Evolutionary conservation across 2,888 invertebrate species (phyloP).

Genomic region (Stegophylla sp.): DNA sequence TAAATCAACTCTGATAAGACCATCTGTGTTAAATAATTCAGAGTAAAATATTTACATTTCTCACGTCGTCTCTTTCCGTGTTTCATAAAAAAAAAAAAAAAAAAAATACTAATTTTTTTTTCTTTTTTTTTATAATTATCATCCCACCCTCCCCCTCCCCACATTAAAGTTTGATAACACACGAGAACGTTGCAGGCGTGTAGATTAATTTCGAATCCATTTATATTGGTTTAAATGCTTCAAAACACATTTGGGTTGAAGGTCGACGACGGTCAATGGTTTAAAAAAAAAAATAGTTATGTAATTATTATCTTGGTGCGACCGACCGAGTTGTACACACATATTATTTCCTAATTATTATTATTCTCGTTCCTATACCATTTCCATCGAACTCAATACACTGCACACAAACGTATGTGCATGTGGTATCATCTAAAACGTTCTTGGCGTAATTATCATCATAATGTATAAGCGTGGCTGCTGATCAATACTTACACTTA

Average conservation of each 20-base stretch:
- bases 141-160: background rate
- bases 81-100: too few species aligned
- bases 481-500: too few species aligned
- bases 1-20: too few species aligned
- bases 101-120: too few species aligned
- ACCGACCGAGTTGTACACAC: background rate
- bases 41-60: too few species aligned
- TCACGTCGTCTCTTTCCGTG: too few species aligned
- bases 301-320: background rate
- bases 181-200: background rate
- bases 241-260: slow-evolving; percentile 13
- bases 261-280: background rate
- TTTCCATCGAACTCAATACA: background rate
- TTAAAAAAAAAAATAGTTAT: background rate
- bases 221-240: slow-evolving; percentile 11
- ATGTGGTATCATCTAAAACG: background rate
- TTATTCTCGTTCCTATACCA: background rate
- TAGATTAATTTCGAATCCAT: background rate
- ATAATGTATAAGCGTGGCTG: too few species aligned
- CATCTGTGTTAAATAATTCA: too few species aligned
- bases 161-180: too few species aligned
- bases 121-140: too few species aligned
- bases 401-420: background rate
- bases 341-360: slow-evolving; percentile 7
- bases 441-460: too few species aligned